Conservation (phyloP, 2,113 vertebrate genomes). For the Pterophyllum scalare region DNA sequence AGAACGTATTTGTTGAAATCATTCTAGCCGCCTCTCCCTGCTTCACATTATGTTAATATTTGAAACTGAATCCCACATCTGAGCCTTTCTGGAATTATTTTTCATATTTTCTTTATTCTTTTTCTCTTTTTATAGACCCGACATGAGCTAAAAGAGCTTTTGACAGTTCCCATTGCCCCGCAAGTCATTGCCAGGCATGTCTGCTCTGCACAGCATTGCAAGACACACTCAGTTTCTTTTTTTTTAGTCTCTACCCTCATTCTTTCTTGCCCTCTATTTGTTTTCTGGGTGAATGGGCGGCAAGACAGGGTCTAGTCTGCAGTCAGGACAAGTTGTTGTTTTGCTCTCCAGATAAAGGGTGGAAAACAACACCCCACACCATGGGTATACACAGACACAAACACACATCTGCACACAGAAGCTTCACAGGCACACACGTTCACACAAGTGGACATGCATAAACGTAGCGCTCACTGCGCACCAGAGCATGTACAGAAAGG, state of each 20-base stretch:
- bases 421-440: not conserved
- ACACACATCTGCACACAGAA: constrained; percentile 4
- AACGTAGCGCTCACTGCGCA: constrained; percentile 7
- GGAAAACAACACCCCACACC: constrained; percentile 31
- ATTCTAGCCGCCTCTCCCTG: constrained; percentile 7
- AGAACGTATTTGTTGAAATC: constrained; percentile 25
- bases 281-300: constrained; percentile 61
- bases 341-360: constrained; percentile 26
- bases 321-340: constrained; percentile 51
- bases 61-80: constrained; percentile 43
- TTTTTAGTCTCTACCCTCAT: constrained; percentile 31
- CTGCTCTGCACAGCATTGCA: constrained; percentile 5
- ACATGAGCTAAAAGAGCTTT: constrained; percentile 40
- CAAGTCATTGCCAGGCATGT: constrained; percentile 37
- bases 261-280: constrained; percentile 45
- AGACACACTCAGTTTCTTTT: constrained; percentile 34
- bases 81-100: constrained; percentile 44
- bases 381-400: not conserved
- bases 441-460: constrained; percentile 20
- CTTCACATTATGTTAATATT: constrained; percentile 50
- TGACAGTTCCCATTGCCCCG: constrained; percentile 52
- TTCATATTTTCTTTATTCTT: constrained; percentile 26
- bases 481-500: constrained; percentile 39
- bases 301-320: constrained; percentile 51
- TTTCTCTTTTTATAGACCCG: constrained; percentile 42